These are phyloP conservation scores for Hippocampus barbouri DNA, from an alignment of 2,113 vertebrate genomes.

Conservation along the genomic window DNA sequence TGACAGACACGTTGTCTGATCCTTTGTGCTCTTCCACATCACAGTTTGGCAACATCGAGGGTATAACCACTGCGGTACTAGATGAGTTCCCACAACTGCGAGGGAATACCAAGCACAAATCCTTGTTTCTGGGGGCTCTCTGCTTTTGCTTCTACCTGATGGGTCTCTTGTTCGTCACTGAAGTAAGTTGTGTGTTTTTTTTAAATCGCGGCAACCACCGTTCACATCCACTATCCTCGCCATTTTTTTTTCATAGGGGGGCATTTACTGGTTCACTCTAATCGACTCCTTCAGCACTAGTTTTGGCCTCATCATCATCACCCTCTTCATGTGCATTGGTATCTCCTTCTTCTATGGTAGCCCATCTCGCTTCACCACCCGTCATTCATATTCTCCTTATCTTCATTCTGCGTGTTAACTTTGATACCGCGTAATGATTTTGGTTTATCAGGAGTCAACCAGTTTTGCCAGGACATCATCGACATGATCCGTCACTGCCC, in stretches of 20 bases:
- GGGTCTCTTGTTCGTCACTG: constrained; percentile 75
- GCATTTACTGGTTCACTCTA: constrained; percentile 85
- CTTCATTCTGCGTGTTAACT: background rate
- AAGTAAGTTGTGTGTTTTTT: constrained; percentile 59
- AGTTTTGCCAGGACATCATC: constrained; percentile 78
- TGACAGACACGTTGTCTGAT: constrained; percentile 1
- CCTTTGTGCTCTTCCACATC: constrained; percentile 6
- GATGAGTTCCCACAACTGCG: constrained; percentile 77
- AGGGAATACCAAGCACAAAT: constrained; percentile 65
- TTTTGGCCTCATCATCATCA: constrained; percentile 83
- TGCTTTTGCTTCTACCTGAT: constrained; percentile 76
- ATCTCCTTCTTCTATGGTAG: constrained; percentile 82
- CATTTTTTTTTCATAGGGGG: constrained; percentile 68
- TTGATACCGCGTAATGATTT: background rate
- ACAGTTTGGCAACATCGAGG: constrained; percentile 84
- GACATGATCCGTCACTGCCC: constrained; percentile 77
- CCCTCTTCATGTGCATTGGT: constrained; percentile 81
- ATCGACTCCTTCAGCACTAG: constrained; percentile 83
- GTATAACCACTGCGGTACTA: constrained; percentile 76
- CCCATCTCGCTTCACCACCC: constrained; percentile 16
- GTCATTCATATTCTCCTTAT: constrained; percentile 11
- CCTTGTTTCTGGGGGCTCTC: constrained; percentile 71
- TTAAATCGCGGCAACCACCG: background rate
- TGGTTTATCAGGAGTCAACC: constrained; percentile 69
- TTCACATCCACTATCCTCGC: background rate